Evolutionary conservation across 2,113 vertebrate species (phyloP).

Genomic region (Myotis lucifugus): DNA sequence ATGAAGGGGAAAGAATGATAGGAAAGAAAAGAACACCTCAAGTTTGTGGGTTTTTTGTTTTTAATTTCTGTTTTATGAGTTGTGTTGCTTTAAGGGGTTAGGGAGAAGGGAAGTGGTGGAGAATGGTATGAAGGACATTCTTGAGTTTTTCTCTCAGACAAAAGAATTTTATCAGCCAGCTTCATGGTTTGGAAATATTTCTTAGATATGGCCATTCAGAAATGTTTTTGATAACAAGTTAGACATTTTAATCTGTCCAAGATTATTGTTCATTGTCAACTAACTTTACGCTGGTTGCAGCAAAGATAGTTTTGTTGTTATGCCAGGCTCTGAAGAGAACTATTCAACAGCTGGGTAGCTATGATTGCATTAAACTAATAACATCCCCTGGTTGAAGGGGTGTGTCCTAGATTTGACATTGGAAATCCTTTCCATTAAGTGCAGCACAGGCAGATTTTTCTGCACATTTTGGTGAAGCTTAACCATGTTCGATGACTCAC

Average conservation of each 20-base stretch:
- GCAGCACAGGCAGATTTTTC: conserved; percentile 46
- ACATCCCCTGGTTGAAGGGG: conserved; percentile 59
- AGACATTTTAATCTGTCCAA: conserved; percentile 78
- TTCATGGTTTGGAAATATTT: neutral
- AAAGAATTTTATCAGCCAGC: neutral
- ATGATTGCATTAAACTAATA: conserved; percentile 71
- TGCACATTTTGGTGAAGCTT: conserved; percentile 65
- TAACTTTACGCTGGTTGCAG: conserved; percentile 30
- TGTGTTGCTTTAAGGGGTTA: neutral
- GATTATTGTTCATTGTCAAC: conserved; percentile 51
- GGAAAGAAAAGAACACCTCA: neutral
- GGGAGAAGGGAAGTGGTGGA: neutral
- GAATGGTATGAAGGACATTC: neutral
- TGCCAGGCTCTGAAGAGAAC: conserved; percentile 59
- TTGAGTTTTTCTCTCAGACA: neutral
- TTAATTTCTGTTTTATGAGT: neutral
- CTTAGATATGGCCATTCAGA: conserved; percentile 68
- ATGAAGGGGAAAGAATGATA: neutral
- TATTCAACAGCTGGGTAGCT: conserved; percentile 57
- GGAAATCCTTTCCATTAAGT: conserved; percentile 68
- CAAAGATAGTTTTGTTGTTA: conserved; percentile 59
- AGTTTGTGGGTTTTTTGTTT: neutral
- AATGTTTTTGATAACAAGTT: conserved; percentile 76
- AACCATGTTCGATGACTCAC: conserved; percentile 48
- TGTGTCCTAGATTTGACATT: conserved; percentile 72